Conservation (phyloP, 92 coral and sea anemone species). For the Epizoanthus ramosus region DNA sequence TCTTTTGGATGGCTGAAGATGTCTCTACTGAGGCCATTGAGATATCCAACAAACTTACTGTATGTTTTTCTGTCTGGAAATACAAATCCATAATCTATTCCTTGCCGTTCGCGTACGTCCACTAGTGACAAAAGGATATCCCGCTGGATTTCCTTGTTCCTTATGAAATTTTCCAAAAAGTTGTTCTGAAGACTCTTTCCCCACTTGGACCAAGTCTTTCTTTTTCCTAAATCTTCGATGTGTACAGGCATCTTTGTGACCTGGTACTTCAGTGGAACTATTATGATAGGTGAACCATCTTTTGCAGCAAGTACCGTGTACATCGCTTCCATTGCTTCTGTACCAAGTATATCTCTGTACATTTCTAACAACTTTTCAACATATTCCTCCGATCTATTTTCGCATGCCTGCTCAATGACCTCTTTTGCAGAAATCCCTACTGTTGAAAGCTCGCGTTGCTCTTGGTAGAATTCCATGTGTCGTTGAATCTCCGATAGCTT, state of each 20-base stretch:
- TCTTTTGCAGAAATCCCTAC: neutral
- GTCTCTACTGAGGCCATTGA: too few relatives aligned
- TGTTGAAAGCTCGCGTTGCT: neutral
- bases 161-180: neutral
- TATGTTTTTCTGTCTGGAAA: conserved; percentile 3
- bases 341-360: conserved; percentile 24
- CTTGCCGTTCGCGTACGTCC: neutral
- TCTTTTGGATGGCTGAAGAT: too few relatives aligned
- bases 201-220: neutral
- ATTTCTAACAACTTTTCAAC: neutral
- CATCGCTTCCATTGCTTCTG: neutral
- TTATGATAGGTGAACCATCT: conserved; percentile 18
- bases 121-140: neutral
- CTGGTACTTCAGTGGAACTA: conserved; percentile 39
- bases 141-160: neutral
- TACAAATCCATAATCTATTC: neutral
- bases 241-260: conserved; percentile 47
- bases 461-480: neutral
- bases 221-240: conserved; percentile 28
- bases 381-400: neutral
- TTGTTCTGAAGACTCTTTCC: neutral
- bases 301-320: conserved; percentile 6
- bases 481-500: conserved; percentile 1
- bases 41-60: neutral
- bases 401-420: conserved; percentile 12